Evolutionary conservation across 2,797 vertebrate species (phyloP), one percentile per base, ranked within the genome.

Genomic region (Acipenser oxyrinchus): DNA sequence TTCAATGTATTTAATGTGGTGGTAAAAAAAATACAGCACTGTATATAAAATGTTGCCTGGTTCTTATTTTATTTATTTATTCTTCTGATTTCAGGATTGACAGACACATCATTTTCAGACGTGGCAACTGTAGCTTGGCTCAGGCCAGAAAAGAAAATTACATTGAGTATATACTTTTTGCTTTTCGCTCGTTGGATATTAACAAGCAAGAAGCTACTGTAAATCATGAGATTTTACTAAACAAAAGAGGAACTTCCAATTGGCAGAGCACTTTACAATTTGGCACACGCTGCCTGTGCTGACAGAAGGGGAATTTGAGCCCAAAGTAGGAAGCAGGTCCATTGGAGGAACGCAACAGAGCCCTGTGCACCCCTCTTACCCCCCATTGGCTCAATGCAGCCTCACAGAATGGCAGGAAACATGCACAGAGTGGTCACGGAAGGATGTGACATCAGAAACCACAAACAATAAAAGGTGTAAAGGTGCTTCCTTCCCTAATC

Each of bases 401-500:
- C 89, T 84, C 86, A 92, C 82, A 93, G 89, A 91, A 89, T 90
- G 86, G 86, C 91, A 93, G 93, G 93, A 96, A 95, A 88, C 88
- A 88, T 85, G 86, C 88, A 88, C 80, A 81, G 81, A 88, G 83
- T 68, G 78, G 82, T 80, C 81, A 82, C 81, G 89, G 90, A 93
- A 93, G 93, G 93, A 95, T 85, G 77, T 94, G 92, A 95, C 88
- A 91, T 93, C 90, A 93, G 86, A 83, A 89, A 87, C 83, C 88
- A 81, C 79, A 83, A 90, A 95, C 91, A 95, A 95, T 94, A 88
- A 92, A 92, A 94, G 91, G 91, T 93, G 91, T 89, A 91, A 94
- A 94, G 92, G 92, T 94, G 92, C 89, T 94, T 94, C 92, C 92
- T 94, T 93, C 89, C 89, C 88, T 87, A 89, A 91, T 91, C 91